phyloP scores from a whole-genome alignment of 2,888 invertebrate species.

The Diloba caeruleocephala region DNA sequence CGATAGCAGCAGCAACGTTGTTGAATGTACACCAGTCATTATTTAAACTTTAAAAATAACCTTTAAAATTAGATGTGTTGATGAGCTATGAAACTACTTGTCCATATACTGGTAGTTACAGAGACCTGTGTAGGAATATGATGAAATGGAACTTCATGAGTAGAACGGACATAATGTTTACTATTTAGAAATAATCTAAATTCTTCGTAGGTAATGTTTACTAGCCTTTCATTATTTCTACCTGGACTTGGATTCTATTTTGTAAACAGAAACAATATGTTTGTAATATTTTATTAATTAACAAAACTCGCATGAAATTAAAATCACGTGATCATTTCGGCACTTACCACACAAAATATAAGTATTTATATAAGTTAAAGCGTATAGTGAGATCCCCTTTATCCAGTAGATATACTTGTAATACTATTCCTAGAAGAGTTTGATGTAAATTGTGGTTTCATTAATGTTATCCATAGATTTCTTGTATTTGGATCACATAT shows the following conservation, averaged over 20 bases:
- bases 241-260: not conserved
- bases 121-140: not conserved
- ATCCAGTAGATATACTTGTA: slow-evolving; percentile 66
- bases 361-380: slow-evolving; percentile 22
- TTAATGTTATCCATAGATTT: slow-evolving; percentile 83
- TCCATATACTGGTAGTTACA: slow-evolving; percentile 2
- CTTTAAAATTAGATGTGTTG: not conserved
- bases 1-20: slow-evolving; percentile 10
- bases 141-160: not conserved
- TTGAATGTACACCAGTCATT: slow-evolving; percentile 12
- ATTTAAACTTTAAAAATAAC: not conserved
- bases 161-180: slow-evolving; percentile 11
- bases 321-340: too few relatives aligned
- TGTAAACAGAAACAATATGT: too few relatives aligned
- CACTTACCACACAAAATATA: too few relatives aligned
- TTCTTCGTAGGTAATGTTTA: slow-evolving; percentile 24
- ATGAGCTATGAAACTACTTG: not conserved
- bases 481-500: slow-evolving; percentile 88
- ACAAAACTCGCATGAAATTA: too few relatives aligned
- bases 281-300: too few relatives aligned
- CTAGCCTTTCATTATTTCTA: slow-evolving; percentile 3
- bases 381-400: slow-evolving; percentile 19
- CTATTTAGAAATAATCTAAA: slow-evolving; percentile 29
- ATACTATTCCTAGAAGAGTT: slow-evolving; percentile 74
- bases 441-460: slow-evolving; percentile 72